A percentile compares a stretch with the other conserved stretches of the same genome.
phyloP scores from a whole-genome alignment of 1,140 invertebrate species.

The Hyles euphorbiae region DNA sequence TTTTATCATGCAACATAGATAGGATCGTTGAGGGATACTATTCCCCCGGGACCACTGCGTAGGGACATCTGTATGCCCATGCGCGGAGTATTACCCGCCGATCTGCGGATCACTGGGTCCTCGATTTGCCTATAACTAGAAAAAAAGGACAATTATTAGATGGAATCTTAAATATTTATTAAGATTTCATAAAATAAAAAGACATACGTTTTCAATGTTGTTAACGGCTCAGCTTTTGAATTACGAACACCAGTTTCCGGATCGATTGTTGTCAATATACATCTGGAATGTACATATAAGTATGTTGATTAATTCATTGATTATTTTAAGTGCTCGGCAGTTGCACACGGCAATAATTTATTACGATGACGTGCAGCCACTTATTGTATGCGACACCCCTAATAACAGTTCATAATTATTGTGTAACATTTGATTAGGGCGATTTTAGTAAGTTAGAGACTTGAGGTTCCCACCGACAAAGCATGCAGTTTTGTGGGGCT shows the following conservation, averaged over 20 bases:
- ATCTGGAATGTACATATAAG: conserved; percentile 44
- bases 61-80: conserved; percentile 65
- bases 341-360: too few relatives aligned
- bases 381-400: too few relatives aligned
- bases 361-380: too few relatives aligned
- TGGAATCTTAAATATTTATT: not conserved
- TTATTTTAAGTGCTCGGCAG: too few relatives aligned
- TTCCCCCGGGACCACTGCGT: conserved; percentile 40
- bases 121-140: conserved; percentile 49
- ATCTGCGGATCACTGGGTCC: conserved; percentile 31
- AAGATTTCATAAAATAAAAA: not conserved
- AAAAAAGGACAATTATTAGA: not conserved
- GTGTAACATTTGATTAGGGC: too few relatives aligned
- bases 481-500: too few relatives aligned
- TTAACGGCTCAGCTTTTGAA: conserved; percentile 75
- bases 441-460: too few relatives aligned
- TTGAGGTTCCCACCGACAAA: too few relatives aligned
- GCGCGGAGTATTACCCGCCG: conserved; percentile 41
- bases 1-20: conserved; percentile 45
- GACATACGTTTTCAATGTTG: conserved; percentile 65
- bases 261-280: conserved; percentile 79
- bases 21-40: conserved; percentile 46
- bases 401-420: too few relatives aligned
- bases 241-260: conserved; percentile 77
- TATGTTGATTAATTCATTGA: not conserved